Evolutionary conservation across 2,888 invertebrate species (phyloP).

Genomic region (Spilarctia lutea): DNA sequence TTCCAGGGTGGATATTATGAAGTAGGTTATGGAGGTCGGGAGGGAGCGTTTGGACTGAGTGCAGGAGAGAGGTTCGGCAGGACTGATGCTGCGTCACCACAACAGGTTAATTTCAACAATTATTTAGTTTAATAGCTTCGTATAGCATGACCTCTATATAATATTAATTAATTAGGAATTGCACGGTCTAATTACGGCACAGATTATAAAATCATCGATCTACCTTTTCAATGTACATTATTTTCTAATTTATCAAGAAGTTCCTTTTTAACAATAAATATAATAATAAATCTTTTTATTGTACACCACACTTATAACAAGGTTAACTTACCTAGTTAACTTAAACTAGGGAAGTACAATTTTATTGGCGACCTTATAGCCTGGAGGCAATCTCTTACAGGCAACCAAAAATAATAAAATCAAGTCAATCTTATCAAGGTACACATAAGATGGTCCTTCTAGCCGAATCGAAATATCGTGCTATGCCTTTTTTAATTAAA

Average conservation of each 20-base stretch:
- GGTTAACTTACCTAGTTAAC: no score
- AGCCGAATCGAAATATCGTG: background rate
- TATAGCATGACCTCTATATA: no score
- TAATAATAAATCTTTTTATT: no score
- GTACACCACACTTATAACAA: no score
- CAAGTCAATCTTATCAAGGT: background rate
- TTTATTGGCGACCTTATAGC: no score
- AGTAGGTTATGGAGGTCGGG: constrained; percentile 77
- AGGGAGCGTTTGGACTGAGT: constrained; percentile 74
- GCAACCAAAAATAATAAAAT: background rate
- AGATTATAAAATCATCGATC: no score
- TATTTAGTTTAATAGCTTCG: no score
- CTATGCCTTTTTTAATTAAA: background rate
- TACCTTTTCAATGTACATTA: background rate
- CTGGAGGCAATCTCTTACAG: no score
- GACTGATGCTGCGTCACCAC: constrained; percentile 83
- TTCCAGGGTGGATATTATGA: constrained; percentile 82
- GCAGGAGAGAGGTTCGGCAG: constrained; percentile 79
- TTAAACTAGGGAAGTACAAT: no score
- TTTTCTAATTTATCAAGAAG: background rate
- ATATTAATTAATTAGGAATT: background rate
- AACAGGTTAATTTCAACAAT: constrained; percentile 65
- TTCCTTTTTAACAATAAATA: background rate
- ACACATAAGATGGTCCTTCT: background rate
- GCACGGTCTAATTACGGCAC: background rate